These are phyloP conservation scores for Rhabdomys dilectus DNA, from an alignment of 2,113 vertebrate genomes.

Conservation along the genomic window DNA sequence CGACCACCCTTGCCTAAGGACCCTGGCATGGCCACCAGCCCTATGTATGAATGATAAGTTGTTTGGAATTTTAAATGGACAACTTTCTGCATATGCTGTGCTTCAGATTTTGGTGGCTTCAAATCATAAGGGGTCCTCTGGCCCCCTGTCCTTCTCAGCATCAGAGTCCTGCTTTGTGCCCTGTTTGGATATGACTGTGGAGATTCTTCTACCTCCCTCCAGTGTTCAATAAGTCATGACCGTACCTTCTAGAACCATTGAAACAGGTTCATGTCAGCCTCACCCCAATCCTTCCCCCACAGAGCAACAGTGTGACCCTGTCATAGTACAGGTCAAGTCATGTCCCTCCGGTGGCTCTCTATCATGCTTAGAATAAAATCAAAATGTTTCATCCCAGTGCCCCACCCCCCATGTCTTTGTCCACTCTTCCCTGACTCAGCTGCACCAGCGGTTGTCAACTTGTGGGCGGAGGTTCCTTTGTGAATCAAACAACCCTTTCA, in stretches of 20 bases:
- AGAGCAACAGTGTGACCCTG: neutral
- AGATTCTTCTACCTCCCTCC: neutral
- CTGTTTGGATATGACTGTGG: neutral
- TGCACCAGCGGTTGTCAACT: neutral
- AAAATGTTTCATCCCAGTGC: neutral
- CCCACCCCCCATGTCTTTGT: neutral
- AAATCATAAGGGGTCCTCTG: neutral
- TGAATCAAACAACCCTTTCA: neutral
- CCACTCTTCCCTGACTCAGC: neutral
- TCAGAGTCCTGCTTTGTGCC: neutral
- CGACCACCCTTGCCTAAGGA: neutral
- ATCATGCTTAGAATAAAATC: neutral
- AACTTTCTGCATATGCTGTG: neutral
- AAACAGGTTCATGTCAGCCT: neutral
- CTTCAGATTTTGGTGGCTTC: neutral
- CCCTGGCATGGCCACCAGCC: neutral
- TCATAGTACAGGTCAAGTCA: neutral
- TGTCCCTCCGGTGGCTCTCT: neutral
- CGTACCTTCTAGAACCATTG: neutral
- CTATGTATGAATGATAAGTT: neutral
- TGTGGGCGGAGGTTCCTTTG: neutral
- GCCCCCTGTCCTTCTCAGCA: neutral
- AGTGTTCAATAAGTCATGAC: neutral
- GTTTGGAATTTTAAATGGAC: neutral
- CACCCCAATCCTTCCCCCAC: neutral